Evolutionary conservation across 2,113 vertebrate species (phyloP), one percentile per base, ranked within the genome.

Genomic region (Nestor notabilis): DNA sequence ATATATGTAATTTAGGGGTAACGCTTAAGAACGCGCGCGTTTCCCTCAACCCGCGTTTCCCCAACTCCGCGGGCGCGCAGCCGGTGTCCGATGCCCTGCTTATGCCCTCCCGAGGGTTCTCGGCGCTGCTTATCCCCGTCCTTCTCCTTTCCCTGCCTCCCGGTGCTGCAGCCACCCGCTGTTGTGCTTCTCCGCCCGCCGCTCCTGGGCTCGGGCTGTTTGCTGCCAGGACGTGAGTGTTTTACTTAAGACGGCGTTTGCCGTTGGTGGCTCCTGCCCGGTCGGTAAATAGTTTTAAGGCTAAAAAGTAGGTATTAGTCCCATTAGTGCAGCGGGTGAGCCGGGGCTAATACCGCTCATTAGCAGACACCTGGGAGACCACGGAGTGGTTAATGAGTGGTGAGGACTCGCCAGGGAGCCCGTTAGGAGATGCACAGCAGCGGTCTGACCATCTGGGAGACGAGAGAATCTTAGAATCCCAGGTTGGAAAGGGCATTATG

Each of bases 341-440:
- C 47, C 9, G 41, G 3, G 2, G 37, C 52, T 77, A 1, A 33
- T 53, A 13, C 9, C 28, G 64, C 69, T 87, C 70, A 13, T 95
- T 87, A 89, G 7, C 71, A 1, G 4, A 0, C 11, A 3, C 60
- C 89, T 1, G 11, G 87, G 80, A 70, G 72, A 95, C 18, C 35
- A 0, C 58, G 0, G 71, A 33, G 76, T 3, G 17, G 6, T 47
- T 81, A 20, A 13, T 31, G 15, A 25, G 4, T 29, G 0, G 5
- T 18, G 4, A 16, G 83, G 87, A 21, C 63, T 9, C 2, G 0
- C 0, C 2, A 5, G 7, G 12, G 39, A 33, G 75, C 60, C 47
- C 8, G 37, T 27, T 41, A 28, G 9, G 47, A 8, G 72, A 15
- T 58, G 50, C 14, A 2, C 5, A 13, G 50, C 13, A 9, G 5